Evolutionary conservation across 2,797 vertebrate genomes (phyloP).

Genomic region (Poeciliopsis paucimaculata): DNA sequence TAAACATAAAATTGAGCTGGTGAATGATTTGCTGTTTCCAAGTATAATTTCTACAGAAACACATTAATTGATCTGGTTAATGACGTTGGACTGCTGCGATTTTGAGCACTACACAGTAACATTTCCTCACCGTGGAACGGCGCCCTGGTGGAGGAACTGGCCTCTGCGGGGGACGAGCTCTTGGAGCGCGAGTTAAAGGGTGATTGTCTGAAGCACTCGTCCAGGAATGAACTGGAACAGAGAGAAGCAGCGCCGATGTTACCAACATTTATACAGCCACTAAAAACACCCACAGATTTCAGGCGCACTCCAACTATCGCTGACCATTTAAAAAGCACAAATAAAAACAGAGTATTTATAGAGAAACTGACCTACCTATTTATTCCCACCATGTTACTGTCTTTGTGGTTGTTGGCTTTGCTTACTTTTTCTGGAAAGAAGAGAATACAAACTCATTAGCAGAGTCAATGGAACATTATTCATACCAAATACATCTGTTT

Average conservation of each 20-base stretch:
- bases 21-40: neutral
- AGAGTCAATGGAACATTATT: neutral
- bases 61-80: neutral
- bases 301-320: neutral
- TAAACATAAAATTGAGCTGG: neutral
- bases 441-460: constrained; percentile 3
- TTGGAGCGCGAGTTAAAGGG: constrained; percentile 94
- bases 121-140: constrained; percentile 85
- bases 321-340: neutral
- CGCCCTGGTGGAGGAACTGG: constrained; percentile 86
- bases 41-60: neutral
- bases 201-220: constrained; percentile 99
- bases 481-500: neutral
- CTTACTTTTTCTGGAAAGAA: constrained; percentile 94
- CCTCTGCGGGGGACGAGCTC: constrained; percentile 90
- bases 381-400: constrained; percentile 88
- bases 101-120: constrained; percentile 1
- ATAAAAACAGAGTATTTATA: neutral
- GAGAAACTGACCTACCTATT: constrained; percentile 85
- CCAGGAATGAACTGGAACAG: constrained; percentile 91
- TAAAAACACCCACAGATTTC: constrained; percentile 10
- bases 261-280: constrained; percentile 23
- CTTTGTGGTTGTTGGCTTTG: constrained; percentile 98
- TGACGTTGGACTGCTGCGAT: neutral
- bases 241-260: constrained; percentile 41